phyloP scores from a whole-genome alignment of 2,113 vertebrate species.

The Orthonyx spaldingii region DNA sequence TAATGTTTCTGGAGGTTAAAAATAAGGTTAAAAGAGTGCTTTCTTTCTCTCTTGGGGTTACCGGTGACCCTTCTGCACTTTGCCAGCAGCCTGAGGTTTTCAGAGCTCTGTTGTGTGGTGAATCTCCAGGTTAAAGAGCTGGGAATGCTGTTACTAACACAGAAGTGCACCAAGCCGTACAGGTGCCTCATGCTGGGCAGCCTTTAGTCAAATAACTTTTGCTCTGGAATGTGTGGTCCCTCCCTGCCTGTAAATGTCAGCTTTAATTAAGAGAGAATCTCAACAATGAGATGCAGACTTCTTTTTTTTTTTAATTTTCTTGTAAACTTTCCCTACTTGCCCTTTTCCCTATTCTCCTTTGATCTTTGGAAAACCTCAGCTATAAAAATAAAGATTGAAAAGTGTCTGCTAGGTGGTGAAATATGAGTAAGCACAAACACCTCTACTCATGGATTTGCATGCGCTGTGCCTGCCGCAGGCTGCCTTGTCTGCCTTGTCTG shows the following conservation, averaged over 20 bases:
- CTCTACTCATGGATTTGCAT: background rate
- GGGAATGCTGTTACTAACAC: background rate
- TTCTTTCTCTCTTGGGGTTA: background rate
- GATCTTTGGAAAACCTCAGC: conserved; percentile 21
- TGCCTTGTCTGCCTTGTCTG: background rate
- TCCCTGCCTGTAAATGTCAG: conserved; percentile 6
- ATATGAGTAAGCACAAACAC: conserved; percentile 19
- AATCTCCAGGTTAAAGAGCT: background rate
- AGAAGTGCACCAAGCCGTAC: background rate
- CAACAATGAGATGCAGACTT: background rate
- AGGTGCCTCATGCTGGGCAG: background rate
- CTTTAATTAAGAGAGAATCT: conserved; percentile 40
- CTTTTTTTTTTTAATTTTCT: background rate
- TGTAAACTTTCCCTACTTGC: background rate
- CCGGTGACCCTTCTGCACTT: background rate
- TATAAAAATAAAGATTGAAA: background rate
- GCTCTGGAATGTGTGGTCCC: conserved; percentile 27
- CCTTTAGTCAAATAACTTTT: conserved; percentile 43
- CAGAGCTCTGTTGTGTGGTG: background rate
- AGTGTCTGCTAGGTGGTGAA: background rate
- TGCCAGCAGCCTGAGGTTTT: background rate
- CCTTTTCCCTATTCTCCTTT: conserved; percentile 29
- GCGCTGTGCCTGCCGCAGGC: accelerated
- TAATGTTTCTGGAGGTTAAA: background rate
- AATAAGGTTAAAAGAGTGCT: accelerated